Percentiles rank a stretch among this genome's conserved stretches.
phyloP scores from a whole-genome alignment of 2,797 vertebrate species.

The Emydoidea blandingii region DNA sequence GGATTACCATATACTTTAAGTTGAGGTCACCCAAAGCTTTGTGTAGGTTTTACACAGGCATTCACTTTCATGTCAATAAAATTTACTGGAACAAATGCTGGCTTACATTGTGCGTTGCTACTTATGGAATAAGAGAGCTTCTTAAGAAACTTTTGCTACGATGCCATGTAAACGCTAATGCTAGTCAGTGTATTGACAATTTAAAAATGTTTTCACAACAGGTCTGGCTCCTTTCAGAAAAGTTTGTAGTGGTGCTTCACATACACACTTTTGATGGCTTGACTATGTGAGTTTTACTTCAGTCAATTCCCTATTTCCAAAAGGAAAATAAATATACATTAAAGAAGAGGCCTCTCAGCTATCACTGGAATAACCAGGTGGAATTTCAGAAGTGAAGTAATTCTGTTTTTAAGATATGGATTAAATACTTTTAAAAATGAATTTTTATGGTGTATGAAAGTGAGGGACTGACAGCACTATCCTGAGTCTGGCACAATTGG shows the following conservation, averaged over 20 bases:
- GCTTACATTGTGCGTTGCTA: constrained; percentile 33
- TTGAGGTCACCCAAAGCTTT: constrained; percentile 56
- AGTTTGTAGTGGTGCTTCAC: not conserved
- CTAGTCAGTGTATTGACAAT: not conserved
- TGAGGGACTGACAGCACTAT: not conserved
- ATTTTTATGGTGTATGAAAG: not conserved
- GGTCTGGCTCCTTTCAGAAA: not conserved
- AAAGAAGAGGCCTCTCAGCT: not conserved
- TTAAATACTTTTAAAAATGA: not conserved
- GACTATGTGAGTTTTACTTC: not conserved
- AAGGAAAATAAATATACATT: not conserved
- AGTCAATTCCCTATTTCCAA: not conserved
- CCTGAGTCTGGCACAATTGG: not conserved
- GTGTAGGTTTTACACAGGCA: constrained; percentile 61
- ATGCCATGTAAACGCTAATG: not conserved
- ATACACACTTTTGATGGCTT: not conserved
- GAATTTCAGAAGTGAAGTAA: not conserved
- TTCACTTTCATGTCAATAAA: constrained; percentile 59
- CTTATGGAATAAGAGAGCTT: constrained; percentile 16
- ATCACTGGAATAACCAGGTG: not conserved
- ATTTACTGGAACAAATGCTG: constrained; percentile 54
- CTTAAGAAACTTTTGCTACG: not conserved
- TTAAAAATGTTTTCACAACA: not conserved
- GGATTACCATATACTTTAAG: constrained; percentile 51
- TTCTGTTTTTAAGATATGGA: not conserved